Evolutionary conservation across 2,797 vertebrate species (phyloP), one percentile per base, ranked within the genome.

Genomic region (Coregonus suidteri): DNA sequence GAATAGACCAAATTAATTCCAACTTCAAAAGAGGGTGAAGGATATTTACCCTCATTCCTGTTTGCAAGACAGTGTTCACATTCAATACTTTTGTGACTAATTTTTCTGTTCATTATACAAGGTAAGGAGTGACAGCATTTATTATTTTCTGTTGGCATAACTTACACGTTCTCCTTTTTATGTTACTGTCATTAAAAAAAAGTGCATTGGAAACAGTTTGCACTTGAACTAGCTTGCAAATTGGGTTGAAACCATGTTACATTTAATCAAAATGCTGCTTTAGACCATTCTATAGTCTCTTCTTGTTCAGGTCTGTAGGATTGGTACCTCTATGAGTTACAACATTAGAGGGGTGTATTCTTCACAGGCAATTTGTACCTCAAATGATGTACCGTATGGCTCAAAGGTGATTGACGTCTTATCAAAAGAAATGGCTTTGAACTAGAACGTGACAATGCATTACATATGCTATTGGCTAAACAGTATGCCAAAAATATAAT

Each of bases 401-500:
- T 31, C 52, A 59, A 25, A 5, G n/a, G 59, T n/a, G 20, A 59
- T 37, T 31, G 59, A 41, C 54, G 3, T 65, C 34, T 41, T 78
- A 56, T 79, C 65, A 79, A 53, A 76, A 52, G 69, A 78, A 25
- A 47, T 73, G 65, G 65, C 79, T 79, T 56, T 77, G 78, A 79
- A 54, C 71, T 78, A 77, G 20, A 72, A 52, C 56, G 31, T 83
- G 59, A 64, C 62, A 66, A 71, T 74, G 47, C 11, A 65, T 82
- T 78, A 47, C 41, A 47, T 84, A 72, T 68, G 51, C 41, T 47
- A 47, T 13, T 47, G 41, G 41, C 9, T 47, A 47, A 47, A 47
- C 37, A 54, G 65, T 77, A 52, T 84, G 78, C 68, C 41, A 87
- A 86, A 85, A 88, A 83, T 81, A 82, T 79, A 88, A 77, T 76